Percentiles rank a stretch among this genome's conserved stretches.
Conservation (phyloP, 1,140 invertebrate species). For the Drosophila elegans region DNA sequence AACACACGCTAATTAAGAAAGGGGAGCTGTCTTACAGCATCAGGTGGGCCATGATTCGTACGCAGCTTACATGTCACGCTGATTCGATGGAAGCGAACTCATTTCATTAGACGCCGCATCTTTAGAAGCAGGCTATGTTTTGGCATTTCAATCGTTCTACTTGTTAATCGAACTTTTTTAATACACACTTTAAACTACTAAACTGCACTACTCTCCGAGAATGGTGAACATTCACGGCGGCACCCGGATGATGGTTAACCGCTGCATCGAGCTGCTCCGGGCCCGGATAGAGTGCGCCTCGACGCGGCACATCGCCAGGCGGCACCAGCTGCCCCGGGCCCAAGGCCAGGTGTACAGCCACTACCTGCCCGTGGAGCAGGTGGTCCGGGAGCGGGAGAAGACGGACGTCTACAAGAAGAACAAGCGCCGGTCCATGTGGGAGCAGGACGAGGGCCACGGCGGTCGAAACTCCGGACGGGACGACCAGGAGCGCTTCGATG, state of each 20-base stretch:
- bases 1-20: constrained; percentile 53
- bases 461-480: no score
- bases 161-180: background rate
- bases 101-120: constrained; percentile 8
- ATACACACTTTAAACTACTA: background rate
- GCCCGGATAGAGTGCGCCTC: constrained; percentile 33
- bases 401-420: constrained; percentile 29
- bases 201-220: background rate
- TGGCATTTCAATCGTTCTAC: constrained; percentile 14
- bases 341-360: background rate
- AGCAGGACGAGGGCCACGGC: constrained; percentile 17
- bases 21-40: constrained; percentile 5
- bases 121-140: constrained; percentile 29
- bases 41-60: constrained; percentile 29
- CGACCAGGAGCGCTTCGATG: constrained; percentile 26
- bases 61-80: constrained; percentile 26
- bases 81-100: background rate
- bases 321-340: background rate
- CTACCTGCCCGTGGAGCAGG: background rate
- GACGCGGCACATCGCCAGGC: constrained; percentile 35
- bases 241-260: constrained; percentile 46
- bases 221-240: constrained; percentile 47
- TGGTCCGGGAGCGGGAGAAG: constrained; percentile 41
- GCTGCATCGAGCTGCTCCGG: constrained; percentile 42
- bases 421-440: constrained; percentile 64